Evolutionary conservation across 1,140 invertebrate species (phyloP), one percentile per base, ranked within the genome.

Genomic region (Monochamus saltuarius): DNA sequence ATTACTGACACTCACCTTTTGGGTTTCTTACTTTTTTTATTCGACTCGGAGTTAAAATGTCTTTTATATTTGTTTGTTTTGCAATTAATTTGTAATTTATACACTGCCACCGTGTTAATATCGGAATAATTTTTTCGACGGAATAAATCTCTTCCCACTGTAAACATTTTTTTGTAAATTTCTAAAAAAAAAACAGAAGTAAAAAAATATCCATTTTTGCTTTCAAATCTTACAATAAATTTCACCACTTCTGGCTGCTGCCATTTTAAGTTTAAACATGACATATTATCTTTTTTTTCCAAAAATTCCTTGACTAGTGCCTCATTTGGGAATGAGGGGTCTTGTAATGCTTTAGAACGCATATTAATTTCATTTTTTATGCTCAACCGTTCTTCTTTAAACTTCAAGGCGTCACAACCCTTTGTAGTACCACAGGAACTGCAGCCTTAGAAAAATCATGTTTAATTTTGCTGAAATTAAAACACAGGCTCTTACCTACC

Each of bases 271-370:
- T 84, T 70, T 40, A 87, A 70, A 38, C 70, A 72, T 1, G 81
- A 78, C 4, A 83, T 64, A 11, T 66, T 62, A 16, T 79, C 78
- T 62, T 82, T 84, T 3, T 76, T 75, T 17, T 80, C 71, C 36
- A 90, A 76, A 77, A 89, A 93, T 77, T 93, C 90, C 57, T 87
- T 82, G 68, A 92, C 87, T 37, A 92, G 76, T 69, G 85, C 82
- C 65, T 89, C 82, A 56, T 84, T 84, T 9, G 90, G 89, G 77
- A 92, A 92, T 66, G 81, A 78, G 9, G 80, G 75, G 69, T 82
- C 79, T n/a, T 77, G 56, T 16, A 91, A 67, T 3, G 89, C 86
- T 71, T 89, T 89, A 50, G 79, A 83, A 36, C 88, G 81, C n/a
- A 92, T 79, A 17, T 77, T 75, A 47, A 89, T 65, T 76, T 92